Evolutionary conservation across 2,888 invertebrate species (phyloP).

Genomic region (Nemurella pictetii): DNA sequence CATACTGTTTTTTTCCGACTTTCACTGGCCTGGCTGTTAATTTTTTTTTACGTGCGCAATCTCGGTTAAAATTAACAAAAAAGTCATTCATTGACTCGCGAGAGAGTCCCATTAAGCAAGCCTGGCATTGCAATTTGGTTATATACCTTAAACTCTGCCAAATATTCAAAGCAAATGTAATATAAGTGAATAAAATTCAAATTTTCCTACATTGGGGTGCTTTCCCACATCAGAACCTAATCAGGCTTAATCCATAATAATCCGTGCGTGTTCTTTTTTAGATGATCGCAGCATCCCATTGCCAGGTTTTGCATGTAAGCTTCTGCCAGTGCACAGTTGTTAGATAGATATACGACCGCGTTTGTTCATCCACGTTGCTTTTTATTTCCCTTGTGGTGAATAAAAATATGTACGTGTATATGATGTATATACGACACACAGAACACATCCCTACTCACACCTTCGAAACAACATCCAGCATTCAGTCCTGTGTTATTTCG

Average conservation of each 20-base stretch:
- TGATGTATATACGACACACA: background rate
- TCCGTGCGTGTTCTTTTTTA: background rate
- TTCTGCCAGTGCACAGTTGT: background rate
- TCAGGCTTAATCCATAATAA: background rate
- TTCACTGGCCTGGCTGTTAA: too few relatives aligned
- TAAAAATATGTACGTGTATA: slow-evolving; percentile 22
- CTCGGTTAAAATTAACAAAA: background rate
- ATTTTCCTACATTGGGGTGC: background rate
- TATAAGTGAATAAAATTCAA: background rate
- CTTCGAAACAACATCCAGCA: background rate
- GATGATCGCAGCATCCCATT: background rate
- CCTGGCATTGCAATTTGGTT: background rate
- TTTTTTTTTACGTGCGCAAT: too few relatives aligned
- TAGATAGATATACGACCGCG: slow-evolving; percentile 12
- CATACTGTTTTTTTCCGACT: background rate
- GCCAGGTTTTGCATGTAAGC: background rate
- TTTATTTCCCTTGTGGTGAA: slow-evolving; percentile 28
- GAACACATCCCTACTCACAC: background rate
- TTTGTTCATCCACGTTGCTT: slow-evolving; percentile 19
- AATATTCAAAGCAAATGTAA: background rate
- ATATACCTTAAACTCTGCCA: background rate
- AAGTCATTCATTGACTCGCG: background rate
- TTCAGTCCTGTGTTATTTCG: background rate
- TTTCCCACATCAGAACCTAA: background rate
- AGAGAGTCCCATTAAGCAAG: background rate